Evolutionary conservation across 2,113 vertebrate genomes (phyloP), one percentile per base, ranked within the genome.

Genomic region (Gyps fulvus): DNA sequence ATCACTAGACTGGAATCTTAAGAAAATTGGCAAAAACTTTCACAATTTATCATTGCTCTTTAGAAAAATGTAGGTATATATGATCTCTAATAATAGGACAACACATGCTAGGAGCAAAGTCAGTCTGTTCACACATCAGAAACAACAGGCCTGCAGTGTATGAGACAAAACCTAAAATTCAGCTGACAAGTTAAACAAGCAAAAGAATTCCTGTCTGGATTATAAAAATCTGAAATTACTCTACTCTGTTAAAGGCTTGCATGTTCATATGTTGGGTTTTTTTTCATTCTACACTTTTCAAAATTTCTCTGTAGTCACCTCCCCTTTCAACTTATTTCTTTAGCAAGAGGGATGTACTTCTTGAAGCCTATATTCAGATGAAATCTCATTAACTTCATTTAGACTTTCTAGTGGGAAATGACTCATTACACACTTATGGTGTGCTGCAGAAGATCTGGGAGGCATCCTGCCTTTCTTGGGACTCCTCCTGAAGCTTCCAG

Each of bases 11-110:
- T 79, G 50, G 25, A 71, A 47, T 85, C 23, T 84, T 63, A 65
- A 89, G 40, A 40, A 93, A 89, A 14, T 45, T 94, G 71, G 71
- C n/a, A 83, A 89, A 81, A 81, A 45, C 14, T 84, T 32, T 65
- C 55, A 55, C 7, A 66, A 57, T 84, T 89, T 72, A 32, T 40
- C 5, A 50, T 71, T 71, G 3, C 63, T 55, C 21, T 92, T 92
- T 71, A 26, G 32, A 73, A 94, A 79, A 63, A 17, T 2, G 3
- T n/a, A 16, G 12, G 2, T 52, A 16, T 58, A 8, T 72, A 2
- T 72, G 40, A 29, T 71, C 8, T 57, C 23, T 69, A 84, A 58
- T 49, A 87, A 32, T 7, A 89, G 13, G 14, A 65, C 22, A 78
- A 71, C 11, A 38, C 11, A 18, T 26, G 10, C 12, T 38, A 57